These are phyloP conservation scores for Yponomeuta malinellus DNA, from an alignment of 2,888 invertebrate species.

Conservation along the genomic window DNA sequence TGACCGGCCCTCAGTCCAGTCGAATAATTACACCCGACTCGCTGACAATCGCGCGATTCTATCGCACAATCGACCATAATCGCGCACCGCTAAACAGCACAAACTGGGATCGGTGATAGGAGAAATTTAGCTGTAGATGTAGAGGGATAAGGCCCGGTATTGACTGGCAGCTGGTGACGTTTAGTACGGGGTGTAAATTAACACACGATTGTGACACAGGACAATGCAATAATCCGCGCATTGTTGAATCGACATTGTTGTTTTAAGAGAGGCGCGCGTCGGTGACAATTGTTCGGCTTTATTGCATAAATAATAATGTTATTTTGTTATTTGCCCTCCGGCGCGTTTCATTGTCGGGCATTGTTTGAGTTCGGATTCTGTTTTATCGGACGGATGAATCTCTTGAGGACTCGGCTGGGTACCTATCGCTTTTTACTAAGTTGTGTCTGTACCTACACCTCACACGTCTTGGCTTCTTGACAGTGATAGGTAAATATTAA, in stretches of 20 bases:
- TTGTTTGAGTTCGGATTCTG: slow-evolving; percentile 23
- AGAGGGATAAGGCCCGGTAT: slow-evolving; percentile 19
- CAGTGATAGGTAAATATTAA: too few species aligned
- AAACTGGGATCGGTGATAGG: slow-evolving; percentile 27
- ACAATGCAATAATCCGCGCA: slow-evolving; percentile 76
- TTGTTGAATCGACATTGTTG: slow-evolving; percentile 75
- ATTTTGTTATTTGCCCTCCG: slow-evolving; percentile 45
- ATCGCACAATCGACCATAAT: slow-evolving; percentile 43
- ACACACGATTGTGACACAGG: slow-evolving; percentile 63
- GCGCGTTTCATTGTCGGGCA: slow-evolving; percentile 58
- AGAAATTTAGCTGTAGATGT: slow-evolving; percentile 28
- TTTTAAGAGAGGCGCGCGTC: slow-evolving; percentile 71
- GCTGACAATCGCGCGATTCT: slow-evolving; percentile 74
- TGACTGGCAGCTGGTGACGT: slow-evolving; percentile 18
- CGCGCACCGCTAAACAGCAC: slow-evolving; percentile 36
- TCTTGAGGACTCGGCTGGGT: slow-evolving; percentile 14
- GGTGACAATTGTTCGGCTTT: slow-evolving; percentile 70
- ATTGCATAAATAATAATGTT: slow-evolving; percentile 76
- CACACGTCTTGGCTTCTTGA: too few species aligned
- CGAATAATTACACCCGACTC: slow-evolving; percentile 72
- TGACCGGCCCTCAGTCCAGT: slow-evolving; percentile 48
- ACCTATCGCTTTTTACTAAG: too few species aligned
- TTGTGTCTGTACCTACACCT: neutral
- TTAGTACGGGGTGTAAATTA: slow-evolving; percentile 51
- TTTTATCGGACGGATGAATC: slow-evolving; percentile 18